Conservation (phyloP, 1,140 invertebrate genomes). For the Ephestia elutella region DNA sequence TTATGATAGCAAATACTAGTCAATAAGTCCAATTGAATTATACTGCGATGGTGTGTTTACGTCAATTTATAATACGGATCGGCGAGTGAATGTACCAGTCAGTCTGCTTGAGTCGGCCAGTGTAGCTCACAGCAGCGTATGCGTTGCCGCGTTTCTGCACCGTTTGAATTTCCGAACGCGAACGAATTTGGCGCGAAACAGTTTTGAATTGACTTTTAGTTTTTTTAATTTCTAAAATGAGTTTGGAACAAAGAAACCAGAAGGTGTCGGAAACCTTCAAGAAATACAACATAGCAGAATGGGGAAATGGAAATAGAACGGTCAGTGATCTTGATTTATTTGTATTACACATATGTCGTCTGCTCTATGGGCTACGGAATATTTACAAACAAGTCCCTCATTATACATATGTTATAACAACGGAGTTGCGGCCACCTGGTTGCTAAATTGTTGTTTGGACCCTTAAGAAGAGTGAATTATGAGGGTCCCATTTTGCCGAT, state of each 20-base stretch:
- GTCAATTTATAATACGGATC: slow-evolving; percentile 29
- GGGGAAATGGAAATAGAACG: slow-evolving; percentile 51
- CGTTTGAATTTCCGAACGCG: slow-evolving; percentile 29
- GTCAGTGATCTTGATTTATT: slow-evolving; percentile 23
- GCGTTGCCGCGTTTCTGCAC: slow-evolving; percentile 35
- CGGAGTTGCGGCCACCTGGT: too few relatives aligned
- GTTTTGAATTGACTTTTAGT: slow-evolving; percentile 15
- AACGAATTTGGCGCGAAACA: slow-evolving; percentile 37
- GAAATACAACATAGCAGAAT: slow-evolving; percentile 63
- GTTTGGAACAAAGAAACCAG: slow-evolving; percentile 60
- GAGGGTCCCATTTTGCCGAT: too few relatives aligned
- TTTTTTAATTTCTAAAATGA: slow-evolving; percentile 51
- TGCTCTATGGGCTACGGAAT: neutral
- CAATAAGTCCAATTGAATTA: slow-evolving; percentile 10
- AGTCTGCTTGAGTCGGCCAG: slow-evolving; percentile 29
- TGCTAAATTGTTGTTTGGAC: too few relatives aligned
- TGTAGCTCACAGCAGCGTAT: slow-evolving; percentile 32
- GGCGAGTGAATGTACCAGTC: slow-evolving; percentile 9
- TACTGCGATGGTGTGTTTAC: slow-evolving; percentile 13
- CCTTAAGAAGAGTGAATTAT: too few relatives aligned
- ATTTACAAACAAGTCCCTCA: neutral
- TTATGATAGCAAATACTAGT: neutral
- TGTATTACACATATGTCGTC: neutral
- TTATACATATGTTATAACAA: too few relatives aligned
- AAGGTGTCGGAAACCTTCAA: slow-evolving; percentile 68